A percentile compares a stretch with the other conserved stretches of the same genome.
Evolutionary conservation across 2,113 vertebrate species (phyloP).

Genomic region (Pogona vitticeps): DNA sequence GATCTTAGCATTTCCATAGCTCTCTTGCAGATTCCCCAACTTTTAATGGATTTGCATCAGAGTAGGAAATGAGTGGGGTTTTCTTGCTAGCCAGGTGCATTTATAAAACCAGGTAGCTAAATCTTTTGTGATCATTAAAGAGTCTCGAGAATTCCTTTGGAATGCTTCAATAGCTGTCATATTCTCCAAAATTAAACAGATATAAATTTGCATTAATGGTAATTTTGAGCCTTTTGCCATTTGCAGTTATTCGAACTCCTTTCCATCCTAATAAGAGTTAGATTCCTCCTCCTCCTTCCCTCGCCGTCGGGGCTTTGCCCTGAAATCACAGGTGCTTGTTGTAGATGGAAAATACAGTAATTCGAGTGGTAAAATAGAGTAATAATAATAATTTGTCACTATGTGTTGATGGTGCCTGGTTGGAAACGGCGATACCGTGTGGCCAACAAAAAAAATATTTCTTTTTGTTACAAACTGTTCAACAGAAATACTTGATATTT

Average conservation of each 20-base stretch:
- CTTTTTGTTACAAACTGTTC: background rate
- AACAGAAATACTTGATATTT: background rate
- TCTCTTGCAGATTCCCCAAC: conserved; percentile 52
- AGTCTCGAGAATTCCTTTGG: conserved; percentile 7
- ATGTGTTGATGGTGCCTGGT: background rate
- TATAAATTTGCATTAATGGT: conserved; percentile 40
- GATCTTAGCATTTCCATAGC: conserved; percentile 9
- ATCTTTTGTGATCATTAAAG: conserved; percentile 36
- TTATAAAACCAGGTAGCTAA: conserved; percentile 54
- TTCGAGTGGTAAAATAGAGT: background rate
- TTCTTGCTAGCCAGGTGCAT: conserved; percentile 47
- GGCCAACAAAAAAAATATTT: background rate
- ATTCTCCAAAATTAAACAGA: conserved; percentile 57
- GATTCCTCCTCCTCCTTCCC: background rate
- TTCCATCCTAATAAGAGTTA: background rate
- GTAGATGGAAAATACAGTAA: conserved; percentile 18
- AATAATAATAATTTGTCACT: background rate
- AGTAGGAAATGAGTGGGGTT: conserved; percentile 62
- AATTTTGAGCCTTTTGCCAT: conserved; percentile 50
- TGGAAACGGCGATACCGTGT: background rate
- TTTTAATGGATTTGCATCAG: conserved; percentile 61
- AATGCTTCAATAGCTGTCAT: conserved; percentile 41
- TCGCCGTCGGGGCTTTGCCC: background rate
- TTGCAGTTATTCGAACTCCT: conserved; percentile 40
- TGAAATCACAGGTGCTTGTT: conserved; percentile 9